Evolutionary conservation across 2,888 invertebrate genomes (phyloP).

Genomic region (Acronicta leporina): DNA sequence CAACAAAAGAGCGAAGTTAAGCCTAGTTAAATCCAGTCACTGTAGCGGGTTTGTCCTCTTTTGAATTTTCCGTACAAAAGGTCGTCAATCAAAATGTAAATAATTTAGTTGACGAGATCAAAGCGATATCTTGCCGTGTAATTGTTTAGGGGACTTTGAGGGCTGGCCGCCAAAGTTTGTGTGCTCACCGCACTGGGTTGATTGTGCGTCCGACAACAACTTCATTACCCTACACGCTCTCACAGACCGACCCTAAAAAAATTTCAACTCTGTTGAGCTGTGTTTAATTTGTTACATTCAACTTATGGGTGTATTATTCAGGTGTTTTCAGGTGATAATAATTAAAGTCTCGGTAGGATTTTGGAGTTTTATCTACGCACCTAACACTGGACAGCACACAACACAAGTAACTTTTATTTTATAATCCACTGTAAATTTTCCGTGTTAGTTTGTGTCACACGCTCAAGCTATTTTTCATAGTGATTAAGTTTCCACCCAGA

Average conservation of each 20-base stretch:
- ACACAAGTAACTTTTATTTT: background rate
- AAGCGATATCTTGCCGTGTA: conserved; percentile 60
- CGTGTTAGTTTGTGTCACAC: conserved; percentile 12
- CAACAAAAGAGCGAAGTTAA: conserved; percentile 28
- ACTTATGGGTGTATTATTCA: conserved; percentile 11
- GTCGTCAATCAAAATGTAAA: conserved; percentile 65
- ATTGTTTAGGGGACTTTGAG: conserved; percentile 52
- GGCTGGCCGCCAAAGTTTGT: conserved; percentile 35
- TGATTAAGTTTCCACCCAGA: conserved; percentile 23
- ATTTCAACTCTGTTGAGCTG: conserved; percentile 35
- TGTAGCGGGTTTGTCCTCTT: conserved; percentile 32
- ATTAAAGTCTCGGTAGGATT: background rate
- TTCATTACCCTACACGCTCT: conserved; percentile 52
- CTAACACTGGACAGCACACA: background rate
- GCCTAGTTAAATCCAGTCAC: conserved; percentile 27
- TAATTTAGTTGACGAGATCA: conserved; percentile 66
- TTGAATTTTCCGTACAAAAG: conserved; percentile 53
- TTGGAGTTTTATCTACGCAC: conserved; percentile 7
- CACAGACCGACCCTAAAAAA: conserved; percentile 46
- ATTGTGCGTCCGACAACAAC: conserved; percentile 50
- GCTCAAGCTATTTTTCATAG: conserved; percentile 22
- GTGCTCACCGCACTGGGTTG: conserved; percentile 30
- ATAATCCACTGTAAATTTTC: conserved; percentile 34
- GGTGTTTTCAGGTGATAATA: conserved; percentile 10
- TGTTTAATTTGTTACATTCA: conserved; percentile 36